Evolutionary conservation across 2,113 vertebrate genomes (phyloP).

Genomic region (Scatophagus argus): DNA sequence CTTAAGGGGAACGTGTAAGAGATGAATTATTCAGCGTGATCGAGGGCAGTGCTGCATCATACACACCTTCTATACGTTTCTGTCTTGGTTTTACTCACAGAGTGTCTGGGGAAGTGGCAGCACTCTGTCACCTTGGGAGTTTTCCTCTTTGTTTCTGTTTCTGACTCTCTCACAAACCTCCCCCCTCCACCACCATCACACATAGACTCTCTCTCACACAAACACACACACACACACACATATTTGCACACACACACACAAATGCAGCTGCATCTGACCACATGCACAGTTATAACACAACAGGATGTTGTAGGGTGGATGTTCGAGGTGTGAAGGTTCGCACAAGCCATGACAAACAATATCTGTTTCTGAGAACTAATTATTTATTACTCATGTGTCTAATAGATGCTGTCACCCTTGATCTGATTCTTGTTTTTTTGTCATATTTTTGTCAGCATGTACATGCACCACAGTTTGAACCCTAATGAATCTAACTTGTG

Average conservation of each 20-base stretch:
- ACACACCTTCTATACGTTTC: conserved; percentile 54
- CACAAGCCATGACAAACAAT: conserved; percentile 67
- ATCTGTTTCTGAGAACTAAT: conserved; percentile 62
- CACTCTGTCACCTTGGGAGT: conserved; percentile 62
- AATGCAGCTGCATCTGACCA: conserved; percentile 72
- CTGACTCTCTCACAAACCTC: conserved; percentile 30
- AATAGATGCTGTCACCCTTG: conserved; percentile 1
- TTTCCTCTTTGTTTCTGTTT: conserved; percentile 70
- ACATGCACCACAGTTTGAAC: background rate
- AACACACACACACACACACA: conserved; percentile 23
- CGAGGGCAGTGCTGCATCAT: conserved; percentile 20
- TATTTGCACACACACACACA: conserved; percentile 22
- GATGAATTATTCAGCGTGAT: conserved; percentile 62
- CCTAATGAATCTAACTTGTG: conserved; percentile 1
- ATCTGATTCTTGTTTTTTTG: background rate
- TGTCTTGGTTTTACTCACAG: conserved; percentile 55
- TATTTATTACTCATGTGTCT: conserved; percentile 31
- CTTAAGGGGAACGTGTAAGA: conserved; percentile 16
- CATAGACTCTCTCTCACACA: conserved; percentile 13
- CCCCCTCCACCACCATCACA: background rate
- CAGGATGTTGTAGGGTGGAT: conserved; percentile 79
- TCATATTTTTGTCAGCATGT: background rate
- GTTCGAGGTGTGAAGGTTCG: conserved; percentile 74
- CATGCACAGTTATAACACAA: conserved; percentile 73
- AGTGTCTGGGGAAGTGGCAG: conserved; percentile 65